Evolutionary conservation across 2,888 invertebrate genomes (phyloP).

Genomic region (Cremastobaeus sp.): DNA sequence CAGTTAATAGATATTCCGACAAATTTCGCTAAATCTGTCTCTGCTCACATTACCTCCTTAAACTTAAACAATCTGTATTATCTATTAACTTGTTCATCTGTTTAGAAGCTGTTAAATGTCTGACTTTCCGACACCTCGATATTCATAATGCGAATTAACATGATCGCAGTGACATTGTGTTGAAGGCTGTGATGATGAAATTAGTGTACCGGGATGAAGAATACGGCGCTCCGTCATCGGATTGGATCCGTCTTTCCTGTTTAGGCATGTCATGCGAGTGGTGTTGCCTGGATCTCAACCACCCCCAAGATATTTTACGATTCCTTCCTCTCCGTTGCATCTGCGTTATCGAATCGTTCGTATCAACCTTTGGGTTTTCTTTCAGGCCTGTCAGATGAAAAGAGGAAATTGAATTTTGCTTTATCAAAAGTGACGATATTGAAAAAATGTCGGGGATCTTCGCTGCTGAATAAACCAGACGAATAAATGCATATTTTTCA

Average conservation of each 20-base stretch:
- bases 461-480: constrained; percentile 60
- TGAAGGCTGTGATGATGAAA: too few relatives aligned
- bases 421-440: constrained; percentile 70
- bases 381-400: constrained; percentile 63
- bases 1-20: too few relatives aligned
- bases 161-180: too few relatives aligned
- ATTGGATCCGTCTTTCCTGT: constrained; percentile 57
- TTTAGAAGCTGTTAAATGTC: too few relatives aligned
- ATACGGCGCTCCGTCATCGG: constrained; percentile 62
- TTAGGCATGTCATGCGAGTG: constrained; percentile 51
- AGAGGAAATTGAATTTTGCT: constrained; percentile 76
- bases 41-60: too few relatives aligned
- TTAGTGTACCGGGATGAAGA: too few relatives aligned
- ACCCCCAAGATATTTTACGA: constrained; percentile 64
- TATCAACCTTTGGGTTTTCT: constrained; percentile 65
- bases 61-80: too few relatives aligned
- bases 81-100: too few relatives aligned
- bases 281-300: constrained; percentile 55
- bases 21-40: too few relatives aligned
- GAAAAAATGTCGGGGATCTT: constrained; percentile 61
- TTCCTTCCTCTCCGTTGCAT: constrained; percentile 60
- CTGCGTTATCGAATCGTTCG: constrained; percentile 63
- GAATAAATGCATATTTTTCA: constrained; percentile 74
- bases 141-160: too few relatives aligned
- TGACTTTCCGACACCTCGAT: too few relatives aligned